phyloP scores from a whole-genome alignment of 2,888 invertebrate species.

The Atrina japonica region DNA sequence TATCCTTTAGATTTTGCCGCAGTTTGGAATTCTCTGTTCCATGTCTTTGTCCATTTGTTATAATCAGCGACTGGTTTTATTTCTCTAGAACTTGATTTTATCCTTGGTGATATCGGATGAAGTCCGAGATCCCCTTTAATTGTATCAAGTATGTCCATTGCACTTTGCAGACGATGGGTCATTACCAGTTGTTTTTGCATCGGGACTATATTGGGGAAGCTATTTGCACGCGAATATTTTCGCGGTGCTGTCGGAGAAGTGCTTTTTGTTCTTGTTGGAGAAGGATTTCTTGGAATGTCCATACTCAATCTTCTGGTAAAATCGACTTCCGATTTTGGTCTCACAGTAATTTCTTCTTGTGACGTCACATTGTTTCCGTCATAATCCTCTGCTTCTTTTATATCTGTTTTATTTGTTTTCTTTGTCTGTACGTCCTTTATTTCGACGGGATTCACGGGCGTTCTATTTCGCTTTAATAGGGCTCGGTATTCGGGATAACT shows the following conservation, averaged over 20 bases:
- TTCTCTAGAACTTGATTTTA: slow-evolving; percentile 30
- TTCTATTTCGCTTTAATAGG: slow-evolving; percentile 60
- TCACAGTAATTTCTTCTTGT: background rate
- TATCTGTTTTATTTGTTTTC: background rate
- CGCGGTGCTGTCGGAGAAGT: too few species aligned
- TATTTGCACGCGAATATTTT: slow-evolving; percentile 20
- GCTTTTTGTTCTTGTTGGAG: background rate
- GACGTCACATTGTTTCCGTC: background rate
- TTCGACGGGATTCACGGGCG: slow-evolving; percentile 48
- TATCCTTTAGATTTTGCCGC: slow-evolving; percentile 1
- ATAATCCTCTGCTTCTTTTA: background rate
- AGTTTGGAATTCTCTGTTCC: slow-evolving; percentile 83
- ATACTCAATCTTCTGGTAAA: too few species aligned
- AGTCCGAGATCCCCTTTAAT: slow-evolving; percentile 57
- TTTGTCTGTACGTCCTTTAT: slow-evolving; percentile 20
- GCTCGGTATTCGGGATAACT: slow-evolving; percentile 59
- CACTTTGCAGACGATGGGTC: slow-evolving; percentile 72
- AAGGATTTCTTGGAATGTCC: background rate
- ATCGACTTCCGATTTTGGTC: slow-evolving; percentile 5
- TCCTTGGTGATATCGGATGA: slow-evolving; percentile 64
- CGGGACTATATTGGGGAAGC: slow-evolving; percentile 44
- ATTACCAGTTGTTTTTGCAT: slow-evolving; percentile 66
- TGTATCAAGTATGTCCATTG: slow-evolving; percentile 76
- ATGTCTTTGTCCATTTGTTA: slow-evolving; percentile 95
- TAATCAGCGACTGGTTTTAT: slow-evolving; percentile 86